Evolutionary conservation across 2,888 invertebrate species (phyloP).

Genomic region (Troides helena): DNA sequence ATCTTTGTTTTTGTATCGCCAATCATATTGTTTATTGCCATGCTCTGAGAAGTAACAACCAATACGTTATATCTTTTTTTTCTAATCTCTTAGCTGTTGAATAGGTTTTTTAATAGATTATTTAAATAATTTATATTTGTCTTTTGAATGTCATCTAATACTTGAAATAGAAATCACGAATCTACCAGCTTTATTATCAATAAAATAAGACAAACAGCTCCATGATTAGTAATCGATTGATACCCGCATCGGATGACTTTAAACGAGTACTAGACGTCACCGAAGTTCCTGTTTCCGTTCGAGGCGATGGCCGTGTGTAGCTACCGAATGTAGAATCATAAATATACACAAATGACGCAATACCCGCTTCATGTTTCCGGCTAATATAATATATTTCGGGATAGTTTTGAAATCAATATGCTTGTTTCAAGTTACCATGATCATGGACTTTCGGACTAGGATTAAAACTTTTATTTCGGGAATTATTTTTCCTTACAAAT

Average conservation of each 20-base stretch:
- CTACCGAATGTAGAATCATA: conserved; percentile 2
- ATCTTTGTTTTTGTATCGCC: background rate
- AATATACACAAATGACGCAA: conserved; percentile 2
- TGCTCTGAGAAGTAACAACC: background rate
- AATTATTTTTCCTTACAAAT: too few relatives aligned
- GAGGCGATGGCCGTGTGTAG: conserved; percentile 6
- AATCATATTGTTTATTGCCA: conserved; percentile 1
- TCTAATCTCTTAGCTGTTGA: background rate
- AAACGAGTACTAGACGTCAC: conserved; percentile 23
- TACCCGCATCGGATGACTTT: conserved; percentile 24
- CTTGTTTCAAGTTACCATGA: background rate
- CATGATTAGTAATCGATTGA: conserved; percentile 24
- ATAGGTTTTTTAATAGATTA: background rate
- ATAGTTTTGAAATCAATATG: background rate
- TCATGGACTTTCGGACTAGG: background rate
- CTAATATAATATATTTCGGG: background rate
- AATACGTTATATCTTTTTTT: background rate
- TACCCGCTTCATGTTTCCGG: background rate
- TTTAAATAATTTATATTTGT: background rate
- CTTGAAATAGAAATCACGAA: background rate
- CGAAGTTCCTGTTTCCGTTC: conserved; percentile 23
- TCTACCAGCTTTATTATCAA: background rate
- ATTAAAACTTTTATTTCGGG: too few relatives aligned
- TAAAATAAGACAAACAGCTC: conserved; percentile 1
- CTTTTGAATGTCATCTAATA: background rate